Evolutionary conservation across 2,113 vertebrate genomes (phyloP).

Genomic region (Prunella fulvescens): DNA sequence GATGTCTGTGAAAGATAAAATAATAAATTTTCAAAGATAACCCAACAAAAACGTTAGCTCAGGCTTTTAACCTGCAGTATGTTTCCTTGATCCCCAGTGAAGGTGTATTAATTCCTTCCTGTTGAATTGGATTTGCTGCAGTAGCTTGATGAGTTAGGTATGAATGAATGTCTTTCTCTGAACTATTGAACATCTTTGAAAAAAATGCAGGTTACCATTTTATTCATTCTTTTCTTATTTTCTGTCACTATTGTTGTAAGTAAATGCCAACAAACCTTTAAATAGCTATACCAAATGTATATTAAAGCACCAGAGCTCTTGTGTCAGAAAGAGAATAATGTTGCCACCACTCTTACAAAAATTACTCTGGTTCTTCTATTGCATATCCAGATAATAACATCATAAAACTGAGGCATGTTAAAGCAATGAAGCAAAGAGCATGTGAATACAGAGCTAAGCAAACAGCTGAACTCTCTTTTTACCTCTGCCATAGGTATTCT

Average conservation of each 20-base stretch:
- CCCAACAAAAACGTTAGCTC: not conserved
- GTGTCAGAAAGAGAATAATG: not conserved
- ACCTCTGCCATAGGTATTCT: not conserved
- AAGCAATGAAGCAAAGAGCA: not conserved
- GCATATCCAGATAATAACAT: not conserved
- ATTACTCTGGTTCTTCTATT: not conserved
- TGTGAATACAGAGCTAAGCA: not conserved
- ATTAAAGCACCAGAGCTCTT: not conserved
- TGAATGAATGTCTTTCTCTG: not conserved
- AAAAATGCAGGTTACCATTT: not conserved
- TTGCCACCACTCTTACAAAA: not conserved
- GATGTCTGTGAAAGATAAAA: not conserved
- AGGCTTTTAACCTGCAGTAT: conserved; percentile 8
- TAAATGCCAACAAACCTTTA: not conserved
- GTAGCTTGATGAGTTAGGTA: not conserved
- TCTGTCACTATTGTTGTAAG: not conserved
- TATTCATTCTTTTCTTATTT: not conserved
- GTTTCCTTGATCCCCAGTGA: not conserved
- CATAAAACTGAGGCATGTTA: not conserved
- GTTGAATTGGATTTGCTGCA: not conserved
- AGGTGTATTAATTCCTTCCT: not conserved
- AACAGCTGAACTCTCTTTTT: not conserved
- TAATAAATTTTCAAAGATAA: not conserved
- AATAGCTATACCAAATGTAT: not conserved
- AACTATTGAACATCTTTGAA: not conserved